Evolutionary conservation across 2,888 invertebrate genomes (phyloP), one percentile per base, ranked within the genome.

Genomic region (Nesidiocoris tenuis): DNA sequence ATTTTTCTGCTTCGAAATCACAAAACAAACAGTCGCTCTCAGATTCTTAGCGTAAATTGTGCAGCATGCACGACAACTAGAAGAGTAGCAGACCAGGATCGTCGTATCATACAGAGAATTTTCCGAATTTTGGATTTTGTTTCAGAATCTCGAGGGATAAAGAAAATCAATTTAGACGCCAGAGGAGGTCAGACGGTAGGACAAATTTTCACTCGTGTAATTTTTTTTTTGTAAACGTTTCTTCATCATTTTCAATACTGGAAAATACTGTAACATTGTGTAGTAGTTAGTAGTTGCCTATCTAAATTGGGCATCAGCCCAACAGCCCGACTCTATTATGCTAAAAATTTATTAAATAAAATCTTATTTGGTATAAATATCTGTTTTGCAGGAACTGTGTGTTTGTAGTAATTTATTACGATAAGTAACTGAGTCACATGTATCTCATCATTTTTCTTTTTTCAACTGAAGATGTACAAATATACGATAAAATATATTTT

Each of bases 311-410:
- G 72, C 39, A 12, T 39, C 39, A 39, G 72, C 9, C 57, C 74
- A 65, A 25, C 74, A 18, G 25, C 21, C 16, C 19, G 72, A 54
- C 72, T 72, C 55, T 72, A 72, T 61, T n/a, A 72, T 23, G 24
- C 72, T 72, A 72, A 61, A 55, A 74, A 64, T 74, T 74, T 65
- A 74, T 65, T 64, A 74, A 78, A 78, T 75, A 75, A 78, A 78
- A 77, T 75, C 72, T 77, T 78, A 77, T 78, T 78, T 77, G 78
- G 78, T 77, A 78, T 78, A 77, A 77, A 78, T 74, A 76, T 77
- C 77, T 78, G 76, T 78, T 77, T 66, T 77, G 77, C 79, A 80
- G 80, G 80, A 80, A 80, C 80, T 80, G 80, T 80, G 80, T 80
- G 78, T 76, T 78, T 77, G 76, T 77, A 79, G 76, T 78, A 79